These are phyloP conservation scores for Salvelinus namaycush DNA, from an alignment of 2,113 vertebrate species.

Conservation along the genomic window DNA sequence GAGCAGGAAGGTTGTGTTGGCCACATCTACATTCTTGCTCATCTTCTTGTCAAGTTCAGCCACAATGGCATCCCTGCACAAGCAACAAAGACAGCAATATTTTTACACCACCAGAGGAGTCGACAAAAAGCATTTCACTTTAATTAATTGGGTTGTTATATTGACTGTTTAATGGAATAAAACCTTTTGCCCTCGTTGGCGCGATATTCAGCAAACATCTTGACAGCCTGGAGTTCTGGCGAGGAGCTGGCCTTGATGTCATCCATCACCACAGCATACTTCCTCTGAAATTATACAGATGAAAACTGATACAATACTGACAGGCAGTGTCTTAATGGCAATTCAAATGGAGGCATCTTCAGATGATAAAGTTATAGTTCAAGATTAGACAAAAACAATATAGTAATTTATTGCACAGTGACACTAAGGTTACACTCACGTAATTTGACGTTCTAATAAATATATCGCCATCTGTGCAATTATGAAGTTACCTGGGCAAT, in stretches of 20 bases:
- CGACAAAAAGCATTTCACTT: too few species aligned
- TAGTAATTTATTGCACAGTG: too few species aligned
- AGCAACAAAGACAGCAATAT: background rate
- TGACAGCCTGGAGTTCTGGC: conserved; percentile 88
- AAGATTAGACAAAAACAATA: too few species aligned
- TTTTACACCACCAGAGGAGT: background rate
- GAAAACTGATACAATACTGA: too few species aligned
- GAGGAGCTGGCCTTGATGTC: conserved; percentile 82
- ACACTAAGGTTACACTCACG: too few species aligned
- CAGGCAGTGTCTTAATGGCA: background rate
- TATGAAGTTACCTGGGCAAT: conserved; percentile 83
- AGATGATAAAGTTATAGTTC: too few species aligned
- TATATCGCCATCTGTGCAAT: background rate
- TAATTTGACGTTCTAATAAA: background rate
- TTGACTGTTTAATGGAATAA: background rate
- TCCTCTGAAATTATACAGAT: conserved; percentile 72
- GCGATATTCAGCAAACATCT: conserved; percentile 89
- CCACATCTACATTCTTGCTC: conserved; percentile 84
- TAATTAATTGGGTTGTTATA: background rate
- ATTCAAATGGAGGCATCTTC: background rate
- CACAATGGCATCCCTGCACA: conserved; percentile 80
- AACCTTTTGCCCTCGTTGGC: conserved; percentile 84
- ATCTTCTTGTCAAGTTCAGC: conserved; percentile 89
- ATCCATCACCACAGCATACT: conserved; percentile 91
- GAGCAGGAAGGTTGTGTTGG: conserved; percentile 87